Base-by-base conservation (phyloP, 2,888 invertebrate species). In the Eupithecia exiguata region DNA sequence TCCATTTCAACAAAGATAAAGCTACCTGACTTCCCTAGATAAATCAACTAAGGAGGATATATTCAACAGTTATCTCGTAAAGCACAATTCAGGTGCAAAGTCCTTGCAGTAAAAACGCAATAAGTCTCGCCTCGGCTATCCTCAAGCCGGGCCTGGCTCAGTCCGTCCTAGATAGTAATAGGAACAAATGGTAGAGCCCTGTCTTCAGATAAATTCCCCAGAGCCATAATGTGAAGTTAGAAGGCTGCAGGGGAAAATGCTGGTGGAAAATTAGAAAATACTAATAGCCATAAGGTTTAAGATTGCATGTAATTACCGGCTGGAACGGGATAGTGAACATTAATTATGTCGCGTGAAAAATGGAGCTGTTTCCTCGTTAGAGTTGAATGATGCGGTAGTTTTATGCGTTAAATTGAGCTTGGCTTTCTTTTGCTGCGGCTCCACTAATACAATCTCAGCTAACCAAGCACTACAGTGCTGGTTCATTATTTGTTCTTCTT, bases 151-250 rank as follows among this genome's bases (percentile, higher is more conserved):
- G 70, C 71, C 69, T 58, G 62, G 67, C 71, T 74, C 73, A 75
- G 74, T 73, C 78, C 74, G 68, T 71, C 68, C 76, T 66, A 77
- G 78, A 78, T 79, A 76, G 81, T 86, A 85, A 86, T 86, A 78
- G 80, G 83, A 86, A 86, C 83, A 84, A 86, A 86, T 86, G 82
- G 83, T 77, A 62, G 77, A 70, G 72, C 81, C 79, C n/a, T 82
- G 81, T 79, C 82, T 80, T 75, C 71, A 79, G 83, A 86, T 86
- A 86, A 86, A 86, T 86, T 82, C 81, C 75, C 75, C 74, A 82
- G 81, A 82, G 77, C 82, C 71, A 80, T 86, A 86, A 86, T 82
- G 84, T 76, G 75, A 77, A 80, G 78, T 79, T 79, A 86, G 82
- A 81, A 81, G 84, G 77, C 77, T 79, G 79, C 79, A 75, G 72